phyloP scores from a whole-genome alignment of 2,113 vertebrate species.

The Dendrocopos noguchii region DNA sequence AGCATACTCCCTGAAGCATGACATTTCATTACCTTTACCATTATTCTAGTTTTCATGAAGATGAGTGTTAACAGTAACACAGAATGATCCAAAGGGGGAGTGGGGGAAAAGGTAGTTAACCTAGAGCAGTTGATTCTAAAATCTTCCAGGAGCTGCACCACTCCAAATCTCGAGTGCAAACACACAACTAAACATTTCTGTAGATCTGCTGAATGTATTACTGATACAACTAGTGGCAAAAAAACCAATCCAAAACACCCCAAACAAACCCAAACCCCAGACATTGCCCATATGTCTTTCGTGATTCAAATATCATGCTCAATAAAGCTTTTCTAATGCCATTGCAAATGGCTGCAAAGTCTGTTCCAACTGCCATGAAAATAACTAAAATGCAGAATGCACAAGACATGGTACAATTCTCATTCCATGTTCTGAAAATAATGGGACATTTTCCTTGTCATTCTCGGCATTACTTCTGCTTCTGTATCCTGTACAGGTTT shows the following conservation, averaged over 20 bases:
- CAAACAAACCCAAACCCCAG: neutral
- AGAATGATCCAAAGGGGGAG: neutral
- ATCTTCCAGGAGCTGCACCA: neutral
- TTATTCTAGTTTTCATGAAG: conserved; percentile 22
- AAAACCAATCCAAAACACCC: neutral
- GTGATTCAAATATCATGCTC: neutral
- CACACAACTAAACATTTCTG: neutral
- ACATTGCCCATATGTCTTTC: neutral
- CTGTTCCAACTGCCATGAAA: neutral
- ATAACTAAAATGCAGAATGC: neutral
- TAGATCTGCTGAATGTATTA: neutral
- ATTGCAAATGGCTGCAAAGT: neutral
- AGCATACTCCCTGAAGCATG: conserved; percentile 19
- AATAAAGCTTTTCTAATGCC: neutral
- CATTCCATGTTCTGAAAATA: neutral
- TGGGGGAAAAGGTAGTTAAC: neutral
- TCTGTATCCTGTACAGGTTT: neutral
- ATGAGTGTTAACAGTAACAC: neutral
- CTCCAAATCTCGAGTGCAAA: neutral
- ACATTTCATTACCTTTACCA: conserved; percentile 39
- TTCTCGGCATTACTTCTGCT: neutral
- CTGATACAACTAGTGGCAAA: neutral
- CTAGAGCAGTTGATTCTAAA: neutral
- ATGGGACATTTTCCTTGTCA: neutral
- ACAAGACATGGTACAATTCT: neutral